Evolutionary conservation across 2,888 invertebrate species (phyloP).

Genomic region (Thumatha senex): DNA sequence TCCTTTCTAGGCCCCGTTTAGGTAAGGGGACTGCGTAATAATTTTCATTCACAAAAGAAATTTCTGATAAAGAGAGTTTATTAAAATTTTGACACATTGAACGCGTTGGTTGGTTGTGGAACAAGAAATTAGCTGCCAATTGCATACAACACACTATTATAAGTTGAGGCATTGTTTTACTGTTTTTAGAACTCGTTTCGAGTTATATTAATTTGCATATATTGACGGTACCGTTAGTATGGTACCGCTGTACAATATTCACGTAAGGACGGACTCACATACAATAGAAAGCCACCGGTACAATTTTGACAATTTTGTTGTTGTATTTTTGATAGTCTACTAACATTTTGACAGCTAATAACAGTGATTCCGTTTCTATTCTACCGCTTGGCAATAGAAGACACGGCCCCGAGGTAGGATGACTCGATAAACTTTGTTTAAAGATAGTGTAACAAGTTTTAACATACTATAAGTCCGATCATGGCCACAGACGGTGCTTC

Average conservation of each 20-base stretch:
- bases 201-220: constrained; percentile 48
- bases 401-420: no score
- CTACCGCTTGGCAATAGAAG: no score
- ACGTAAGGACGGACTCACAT: constrained; percentile 6
- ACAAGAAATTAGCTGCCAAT: constrained; percentile 81
- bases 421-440: constrained; percentile 1
- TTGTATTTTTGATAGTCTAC: no score
- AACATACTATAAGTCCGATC: no score
- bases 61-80: constrained; percentile 53
- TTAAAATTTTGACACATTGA: constrained; percentile 71
- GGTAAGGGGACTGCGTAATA: constrained; percentile 18
- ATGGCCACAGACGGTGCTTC: no score
- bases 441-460: no score
- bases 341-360: no score
- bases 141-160: constrained; percentile 79
- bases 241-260: constrained; percentile 25
- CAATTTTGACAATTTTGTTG: no score
- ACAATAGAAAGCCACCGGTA: no score
- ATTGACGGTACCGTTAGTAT: constrained; percentile 48
- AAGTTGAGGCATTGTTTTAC: constrained; percentile 76
- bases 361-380: no score
- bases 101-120: constrained; percentile 53
- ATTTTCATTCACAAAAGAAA: constrained; percentile 41
- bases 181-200: constrained; percentile 70
- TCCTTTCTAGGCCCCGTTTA: constrained; percentile 4